Percentiles rank a stretch among this genome's conserved stretches.
phyloP scores from a whole-genome alignment of 2,888 invertebrate genomes.

The Arctia plantaginis region DNA sequence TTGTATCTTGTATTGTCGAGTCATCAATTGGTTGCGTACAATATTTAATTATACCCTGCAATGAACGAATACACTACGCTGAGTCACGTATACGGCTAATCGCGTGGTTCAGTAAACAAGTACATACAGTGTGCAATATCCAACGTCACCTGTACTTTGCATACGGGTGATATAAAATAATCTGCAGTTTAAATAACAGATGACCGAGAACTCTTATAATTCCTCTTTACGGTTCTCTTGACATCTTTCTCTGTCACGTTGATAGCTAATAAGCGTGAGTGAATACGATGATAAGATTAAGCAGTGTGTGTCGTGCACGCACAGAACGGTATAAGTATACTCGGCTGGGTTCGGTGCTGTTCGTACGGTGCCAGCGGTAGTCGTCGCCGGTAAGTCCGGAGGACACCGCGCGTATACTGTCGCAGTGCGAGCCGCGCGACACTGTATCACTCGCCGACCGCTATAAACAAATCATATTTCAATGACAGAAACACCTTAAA shows the following conservation, averaged over 20 bases:
- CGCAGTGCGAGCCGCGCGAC: slow-evolving; percentile 44
- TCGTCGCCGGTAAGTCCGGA: slow-evolving; percentile 64
- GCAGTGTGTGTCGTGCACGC: slow-evolving; percentile 59
- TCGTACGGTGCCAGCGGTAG: slow-evolving; percentile 60
- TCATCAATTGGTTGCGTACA: slow-evolving; percentile 16
- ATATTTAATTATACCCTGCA: slow-evolving; percentile 28
- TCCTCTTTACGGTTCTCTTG: slow-evolving; percentile 42
- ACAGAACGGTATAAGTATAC: too few relatives aligned
- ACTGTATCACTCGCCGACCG: slow-evolving; percentile 49
- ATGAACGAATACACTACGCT: slow-evolving; percentile 16
- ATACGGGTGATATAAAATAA: slow-evolving; percentile 19
- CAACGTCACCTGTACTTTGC: slow-evolving; percentile 27
- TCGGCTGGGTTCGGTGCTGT: slow-evolving; percentile 67
- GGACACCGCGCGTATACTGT: slow-evolving; percentile 51
- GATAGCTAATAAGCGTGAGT: slow-evolving; percentile 51
- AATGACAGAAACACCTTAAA: slow-evolving; percentile 66
- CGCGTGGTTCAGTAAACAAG: slow-evolving; percentile 17
- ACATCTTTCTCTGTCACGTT: slow-evolving; percentile 55
- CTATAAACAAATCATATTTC: slow-evolving; percentile 74
- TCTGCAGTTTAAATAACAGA: slow-evolving; percentile 28
- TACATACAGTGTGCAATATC: slow-evolving; percentile 25
- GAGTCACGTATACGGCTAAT: slow-evolving; percentile 28
- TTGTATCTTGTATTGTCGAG: slow-evolving; percentile 9
- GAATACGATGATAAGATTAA: slow-evolving; percentile 67
- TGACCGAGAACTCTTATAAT: slow-evolving; percentile 36